Conservation (phyloP, 2,888 invertebrate genomes). For the Lithodes maja region DNA sequence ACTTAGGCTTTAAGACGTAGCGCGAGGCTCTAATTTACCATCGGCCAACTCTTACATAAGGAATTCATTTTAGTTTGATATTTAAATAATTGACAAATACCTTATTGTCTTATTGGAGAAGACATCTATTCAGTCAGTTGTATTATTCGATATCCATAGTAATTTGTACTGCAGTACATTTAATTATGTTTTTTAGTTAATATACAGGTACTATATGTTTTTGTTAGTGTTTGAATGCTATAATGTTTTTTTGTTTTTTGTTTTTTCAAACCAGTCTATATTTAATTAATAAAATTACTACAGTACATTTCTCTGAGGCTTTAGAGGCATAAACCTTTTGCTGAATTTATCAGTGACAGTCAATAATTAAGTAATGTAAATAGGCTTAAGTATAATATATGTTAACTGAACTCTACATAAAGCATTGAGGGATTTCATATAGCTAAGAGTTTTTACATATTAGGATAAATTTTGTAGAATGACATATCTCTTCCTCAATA, state of each 20-base stretch:
- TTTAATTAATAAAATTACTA: too few relatives aligned
- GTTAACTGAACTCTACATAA: conserved; percentile 9
- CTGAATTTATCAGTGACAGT: conserved; percentile 27
- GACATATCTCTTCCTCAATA: not conserved
- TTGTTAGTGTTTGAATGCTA: too few relatives aligned
- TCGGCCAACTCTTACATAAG: not conserved
- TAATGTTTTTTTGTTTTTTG: too few relatives aligned
- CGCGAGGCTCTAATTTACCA: not conserved
- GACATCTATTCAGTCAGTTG: too few relatives aligned
- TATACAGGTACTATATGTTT: too few relatives aligned
- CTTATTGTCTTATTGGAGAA: too few relatives aligned
- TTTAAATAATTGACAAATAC: not conserved
- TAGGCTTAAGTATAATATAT: conserved; percentile 4
- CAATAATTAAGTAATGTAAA: conserved; percentile 32
- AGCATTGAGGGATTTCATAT: not conserved
- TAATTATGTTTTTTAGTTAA: too few relatives aligned
- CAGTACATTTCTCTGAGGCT: too few relatives aligned
- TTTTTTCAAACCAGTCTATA: too few relatives aligned
- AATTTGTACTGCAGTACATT: too few relatives aligned
- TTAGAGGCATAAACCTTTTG: not conserved
- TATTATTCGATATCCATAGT: too few relatives aligned
- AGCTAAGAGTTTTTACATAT: not conserved
- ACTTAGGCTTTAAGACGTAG: not conserved
- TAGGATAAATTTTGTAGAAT: not conserved
- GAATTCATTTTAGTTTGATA: not conserved